Evolutionary conservation across 2,888 invertebrate genomes (phyloP).

Genomic region (Drosophila subquinaria): DNA sequence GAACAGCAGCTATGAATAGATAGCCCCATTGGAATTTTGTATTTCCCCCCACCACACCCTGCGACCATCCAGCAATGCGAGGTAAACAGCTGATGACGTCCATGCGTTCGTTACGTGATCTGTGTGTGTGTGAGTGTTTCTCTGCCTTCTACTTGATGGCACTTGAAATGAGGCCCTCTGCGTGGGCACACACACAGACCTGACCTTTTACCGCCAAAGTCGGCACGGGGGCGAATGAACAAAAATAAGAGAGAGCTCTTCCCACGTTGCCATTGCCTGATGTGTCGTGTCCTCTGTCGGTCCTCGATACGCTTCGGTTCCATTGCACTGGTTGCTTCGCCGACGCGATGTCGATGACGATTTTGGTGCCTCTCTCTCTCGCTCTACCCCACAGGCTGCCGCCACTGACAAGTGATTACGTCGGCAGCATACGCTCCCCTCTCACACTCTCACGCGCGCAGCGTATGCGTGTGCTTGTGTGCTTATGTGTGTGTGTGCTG

Average conservation of each 20-base stretch:
- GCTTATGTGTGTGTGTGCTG: conserved; percentile 31
- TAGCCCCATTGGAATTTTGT: conserved; percentile 67
- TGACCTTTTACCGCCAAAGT: conserved; percentile 60
- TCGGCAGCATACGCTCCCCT: conserved; percentile 66
- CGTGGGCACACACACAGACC: conserved; percentile 59
- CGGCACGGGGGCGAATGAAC: conserved; percentile 19
- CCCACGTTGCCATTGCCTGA: conserved; percentile 68
- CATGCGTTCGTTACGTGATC: conserved; percentile 75
- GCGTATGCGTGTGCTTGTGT: background rate
- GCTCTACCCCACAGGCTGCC: conserved; percentile 15
- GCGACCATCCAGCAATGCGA: conserved; percentile 13
- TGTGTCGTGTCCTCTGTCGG: conserved; percentile 29
- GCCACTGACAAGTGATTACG: conserved; percentile 77
- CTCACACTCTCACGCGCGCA: conserved; percentile 43
- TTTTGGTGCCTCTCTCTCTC: conserved; percentile 21
- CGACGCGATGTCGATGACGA: conserved; percentile 57
- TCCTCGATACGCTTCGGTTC: conserved; percentile 27
- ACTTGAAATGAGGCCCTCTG: conserved; percentile 21
- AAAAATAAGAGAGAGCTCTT: conserved; percentile 23
- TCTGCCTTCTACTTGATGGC: conserved; percentile 16
- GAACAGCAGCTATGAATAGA: conserved; percentile 77
- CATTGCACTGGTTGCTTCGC: conserved; percentile 67
- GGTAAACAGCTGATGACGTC: conserved; percentile 76
- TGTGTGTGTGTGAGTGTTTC: conserved; percentile 13
- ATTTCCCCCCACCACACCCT: conserved; percentile 25